phyloP scores from a whole-genome alignment of 2,888 invertebrate species.

The Pristionchus maxplancki region DNA sequence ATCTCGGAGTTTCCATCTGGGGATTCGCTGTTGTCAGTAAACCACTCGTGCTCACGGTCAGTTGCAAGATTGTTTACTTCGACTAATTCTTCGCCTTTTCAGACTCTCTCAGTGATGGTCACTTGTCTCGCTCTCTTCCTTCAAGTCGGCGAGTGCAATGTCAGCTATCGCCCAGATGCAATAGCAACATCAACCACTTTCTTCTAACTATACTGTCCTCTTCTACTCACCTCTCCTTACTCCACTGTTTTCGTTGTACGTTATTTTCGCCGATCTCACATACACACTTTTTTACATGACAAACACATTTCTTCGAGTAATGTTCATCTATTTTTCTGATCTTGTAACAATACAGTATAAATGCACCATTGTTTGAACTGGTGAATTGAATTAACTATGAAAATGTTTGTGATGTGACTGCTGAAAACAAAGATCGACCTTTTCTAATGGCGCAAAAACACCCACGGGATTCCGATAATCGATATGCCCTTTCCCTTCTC shows the following conservation, averaged over 20 bases:
- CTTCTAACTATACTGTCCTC: background rate
- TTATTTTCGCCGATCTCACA: background rate
- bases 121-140: slow-evolving; percentile 42
- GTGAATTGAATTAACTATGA: too few species aligned
- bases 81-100: background rate
- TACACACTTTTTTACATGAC: background rate
- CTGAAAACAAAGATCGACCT: background rate
- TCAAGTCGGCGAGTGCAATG: slow-evolving; percentile 41
- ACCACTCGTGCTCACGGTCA: slow-evolving; percentile 44
- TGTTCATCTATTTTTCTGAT: background rate
- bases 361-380: background rate
- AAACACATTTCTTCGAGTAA: background rate
- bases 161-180: background rate
- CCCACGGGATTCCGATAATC: background rate
- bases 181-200: background rate
- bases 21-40: slow-evolving; percentile 46
- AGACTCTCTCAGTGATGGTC: slow-evolving; percentile 47
- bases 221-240: background rate
- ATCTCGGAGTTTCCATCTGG: slow-evolving; percentile 48
- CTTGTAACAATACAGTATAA: background rate
- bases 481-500: background rate
- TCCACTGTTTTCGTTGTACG: too few species aligned
- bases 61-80: background rate
- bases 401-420: too few species aligned
- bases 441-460: background rate